Percentiles rank a stretch among this genome's conserved stretches.
These are phyloP conservation scores for Paragorgia papillata DNA, from an alignment of 92 coral and sea anemone species.

Conservation along the genomic window DNA sequence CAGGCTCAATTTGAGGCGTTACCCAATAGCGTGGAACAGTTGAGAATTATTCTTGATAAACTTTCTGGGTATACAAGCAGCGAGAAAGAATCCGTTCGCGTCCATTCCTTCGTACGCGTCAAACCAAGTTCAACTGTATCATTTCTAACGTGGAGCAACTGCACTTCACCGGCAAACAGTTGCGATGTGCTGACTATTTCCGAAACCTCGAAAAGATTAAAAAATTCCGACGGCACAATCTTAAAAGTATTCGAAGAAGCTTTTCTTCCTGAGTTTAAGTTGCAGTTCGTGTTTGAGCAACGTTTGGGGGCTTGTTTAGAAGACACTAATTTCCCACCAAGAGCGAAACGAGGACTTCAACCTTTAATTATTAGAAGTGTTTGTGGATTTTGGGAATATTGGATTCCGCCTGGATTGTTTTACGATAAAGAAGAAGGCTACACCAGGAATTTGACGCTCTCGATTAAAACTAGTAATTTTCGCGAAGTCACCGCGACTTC, in stretches of 20 bases:
- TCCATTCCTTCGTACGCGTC: conserved; percentile 15
- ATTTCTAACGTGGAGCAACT: conserved; percentile 47
- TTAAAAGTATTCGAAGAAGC: background rate
- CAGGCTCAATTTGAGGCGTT: background rate
- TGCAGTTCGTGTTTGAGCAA: conserved; percentile 35
- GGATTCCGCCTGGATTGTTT: conserved; percentile 70
- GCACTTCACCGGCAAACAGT: background rate
- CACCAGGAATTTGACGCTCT: conserved; percentile 71
- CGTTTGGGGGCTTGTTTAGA: conserved; percentile 2
- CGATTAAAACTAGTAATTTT: conserved; percentile 59
- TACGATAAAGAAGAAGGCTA: conserved; percentile 76
- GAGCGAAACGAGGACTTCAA: background rate
- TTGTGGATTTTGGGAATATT: conserved; percentile 53
- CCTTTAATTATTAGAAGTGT: background rate
- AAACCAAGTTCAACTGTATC: conserved; percentile 7
- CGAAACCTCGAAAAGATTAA: conserved; percentile 14
- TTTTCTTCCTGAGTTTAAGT: conserved; percentile 3
- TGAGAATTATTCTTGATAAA: background rate
- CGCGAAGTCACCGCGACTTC: conserved; percentile 58
- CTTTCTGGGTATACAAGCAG: background rate
- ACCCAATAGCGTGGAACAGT: conserved; percentile 1
- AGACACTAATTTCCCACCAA: conserved; percentile 13
- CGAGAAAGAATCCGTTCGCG: background rate
- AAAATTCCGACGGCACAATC: background rate
- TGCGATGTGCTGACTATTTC: conserved; percentile 4